Conservation (phyloP, 2,888 invertebrate genomes). For the Euphydryas editha region DNA sequence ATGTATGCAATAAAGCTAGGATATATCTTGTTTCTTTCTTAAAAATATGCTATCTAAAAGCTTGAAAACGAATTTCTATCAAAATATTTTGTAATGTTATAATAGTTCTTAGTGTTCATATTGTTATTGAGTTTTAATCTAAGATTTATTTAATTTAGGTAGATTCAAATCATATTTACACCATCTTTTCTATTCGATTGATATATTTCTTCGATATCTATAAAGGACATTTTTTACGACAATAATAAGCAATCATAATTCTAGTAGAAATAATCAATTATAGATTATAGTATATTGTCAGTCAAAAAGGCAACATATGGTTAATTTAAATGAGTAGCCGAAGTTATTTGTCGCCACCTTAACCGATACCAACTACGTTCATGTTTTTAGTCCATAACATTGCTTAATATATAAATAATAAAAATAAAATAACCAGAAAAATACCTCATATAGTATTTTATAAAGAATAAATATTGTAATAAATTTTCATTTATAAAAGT, state of each 20-base stretch:
- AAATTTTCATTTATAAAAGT: too few relatives aligned
- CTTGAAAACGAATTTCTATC: too few relatives aligned
- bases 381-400: slow-evolving; percentile 8
- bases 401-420: neutral
- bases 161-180: too few relatives aligned
- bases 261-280: slow-evolving; percentile 17
- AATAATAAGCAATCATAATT: slow-evolving; percentile 12
- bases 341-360: slow-evolving; percentile 21
- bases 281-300: slow-evolving; percentile 16
- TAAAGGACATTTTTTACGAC: neutral
- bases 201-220: too few relatives aligned
- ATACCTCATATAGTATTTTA: neutral
- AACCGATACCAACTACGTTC: slow-evolving; percentile 21
- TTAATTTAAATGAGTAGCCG: slow-evolving; percentile 14
- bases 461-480: too few relatives aligned
- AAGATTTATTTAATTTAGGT: too few relatives aligned
- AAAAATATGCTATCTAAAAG: too few relatives aligned
- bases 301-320: neutral
- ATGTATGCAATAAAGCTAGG: too few relatives aligned
- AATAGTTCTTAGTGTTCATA: neutral
- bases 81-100: too few relatives aligned
- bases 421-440: neutral
- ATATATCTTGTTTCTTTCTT: neutral
- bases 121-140: neutral
- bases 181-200: too few relatives aligned